These are phyloP conservation scores for Triplophysa yarkandensis DNA, from an alignment of 2,797 vertebrate species.

Conservation along the genomic window DNA sequence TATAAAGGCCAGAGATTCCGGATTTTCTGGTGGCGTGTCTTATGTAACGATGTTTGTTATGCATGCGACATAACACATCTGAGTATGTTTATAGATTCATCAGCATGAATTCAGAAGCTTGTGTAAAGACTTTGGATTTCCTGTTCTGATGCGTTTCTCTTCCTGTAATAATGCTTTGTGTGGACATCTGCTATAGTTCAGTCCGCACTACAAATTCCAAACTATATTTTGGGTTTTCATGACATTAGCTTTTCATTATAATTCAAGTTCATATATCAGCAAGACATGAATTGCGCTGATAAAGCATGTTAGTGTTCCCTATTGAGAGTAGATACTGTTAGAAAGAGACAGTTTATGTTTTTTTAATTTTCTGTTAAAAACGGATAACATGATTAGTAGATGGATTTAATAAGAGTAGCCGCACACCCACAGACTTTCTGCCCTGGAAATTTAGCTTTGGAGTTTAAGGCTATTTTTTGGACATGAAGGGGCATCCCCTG, in stretches of 20 bases:
- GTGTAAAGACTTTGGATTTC: background rate
- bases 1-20: no score
- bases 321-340: background rate
- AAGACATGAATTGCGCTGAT: no score
- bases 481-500: background rate
- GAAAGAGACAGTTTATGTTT: background rate
- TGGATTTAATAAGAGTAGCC: no score
- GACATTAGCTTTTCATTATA: no score
- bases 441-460: background rate
- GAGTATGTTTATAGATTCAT: background rate
- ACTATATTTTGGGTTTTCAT: background rate
- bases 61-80: background rate
- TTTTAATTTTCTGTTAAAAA: no score
- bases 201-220: background rate
- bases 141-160: conserved; percentile 6
- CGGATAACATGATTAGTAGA: no score
- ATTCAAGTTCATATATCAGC: no score
- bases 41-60: background rate
- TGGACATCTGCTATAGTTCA: conserved; percentile 15
- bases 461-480: background rate
- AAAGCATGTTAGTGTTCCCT: no score
- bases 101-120: background rate
- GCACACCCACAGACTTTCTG: no score
- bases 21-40: background rate
- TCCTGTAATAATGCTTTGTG: conserved; percentile 6